Evolutionary conservation across 2,113 vertebrate species (phyloP), one percentile per base, ranked within the genome.

Genomic region (Nibea coibor): DNA sequence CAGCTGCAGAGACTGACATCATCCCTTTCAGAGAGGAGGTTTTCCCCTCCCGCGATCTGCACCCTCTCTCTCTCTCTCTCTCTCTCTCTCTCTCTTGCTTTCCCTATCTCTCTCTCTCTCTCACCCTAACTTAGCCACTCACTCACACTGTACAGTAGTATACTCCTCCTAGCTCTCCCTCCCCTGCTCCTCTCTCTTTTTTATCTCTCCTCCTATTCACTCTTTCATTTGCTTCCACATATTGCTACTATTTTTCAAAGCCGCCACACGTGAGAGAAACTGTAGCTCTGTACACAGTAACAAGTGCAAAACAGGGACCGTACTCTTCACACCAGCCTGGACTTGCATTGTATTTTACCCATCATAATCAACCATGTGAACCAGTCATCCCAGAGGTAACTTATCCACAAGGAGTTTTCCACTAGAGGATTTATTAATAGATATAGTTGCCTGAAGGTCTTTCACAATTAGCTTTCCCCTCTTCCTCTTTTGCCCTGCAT

Each of bases 1-100:
- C 94, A 94, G 94, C 94, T 95, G 95, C 94, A 95, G 94, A 95
- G 93, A 94, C 95, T 95, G 95, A 95, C 95, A 95, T 95, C 94
- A 95, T 95, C 94, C 90, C 93, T 94, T 94, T 93, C 93, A 93
- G 92, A 90, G 92, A 93, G 92, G 91, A 95, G 93, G 94, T 94
- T 95, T 95, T 94, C 91, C 91, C 94, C 93, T 94, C 92, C 93
- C 89, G 90, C 91, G 91, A 88, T 91, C 93, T 91, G 90, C 89
- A 90, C 92, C 82, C 80, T 90, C 84, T 89, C 72, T 76, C 75
- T 85, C 82, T 75, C 71, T 69, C 12, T 70, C 72, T 75, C 61
- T 83, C 64, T 69, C 75, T 22, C 64, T 72, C 74, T 82, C 75
- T 14, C 73, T 72, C 50, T 72, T 73, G n/a, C 70, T 72, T 75